Evolutionary conservation across 2,797 vertebrate species (phyloP).

Genomic region (Chanos chanos): DNA sequence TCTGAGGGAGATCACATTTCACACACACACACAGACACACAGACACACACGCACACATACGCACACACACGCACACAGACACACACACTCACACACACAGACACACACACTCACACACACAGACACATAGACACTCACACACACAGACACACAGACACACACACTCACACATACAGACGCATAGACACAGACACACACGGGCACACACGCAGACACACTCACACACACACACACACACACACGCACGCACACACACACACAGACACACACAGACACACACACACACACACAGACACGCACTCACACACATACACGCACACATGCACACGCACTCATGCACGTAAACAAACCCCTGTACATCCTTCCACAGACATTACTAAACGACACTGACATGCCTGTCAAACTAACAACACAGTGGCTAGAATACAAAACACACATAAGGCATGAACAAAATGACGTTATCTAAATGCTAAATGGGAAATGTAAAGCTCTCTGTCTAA

Average conservation of each 20-base stretch:
- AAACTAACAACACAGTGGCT: neutral
- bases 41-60: neutral
- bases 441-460: too few relatives aligned
- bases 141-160: too few relatives aligned
- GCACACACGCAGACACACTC: too few relatives aligned
- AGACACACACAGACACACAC: neutral
- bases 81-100: neutral
- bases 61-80: too few relatives aligned
- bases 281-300: neutral
- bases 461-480: too few relatives aligned
- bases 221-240: too few relatives aligned
- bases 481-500: too few relatives aligned
- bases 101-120: too few relatives aligned
- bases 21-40: neutral
- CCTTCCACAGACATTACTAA: slow-evolving; percentile 1
- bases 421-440: neutral
- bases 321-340: slow-evolving; percentile 1
- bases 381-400: neutral
- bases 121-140: too few relatives aligned
- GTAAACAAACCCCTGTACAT: slow-evolving; percentile 8
- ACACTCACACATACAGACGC: too few relatives aligned
- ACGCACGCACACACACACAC: neutral
- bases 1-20: neutral
- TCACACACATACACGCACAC: neutral
- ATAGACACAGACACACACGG: too few relatives aligned